Conservation (phyloP, 2,113 vertebrate species). For the Cathartes aura region DNA sequence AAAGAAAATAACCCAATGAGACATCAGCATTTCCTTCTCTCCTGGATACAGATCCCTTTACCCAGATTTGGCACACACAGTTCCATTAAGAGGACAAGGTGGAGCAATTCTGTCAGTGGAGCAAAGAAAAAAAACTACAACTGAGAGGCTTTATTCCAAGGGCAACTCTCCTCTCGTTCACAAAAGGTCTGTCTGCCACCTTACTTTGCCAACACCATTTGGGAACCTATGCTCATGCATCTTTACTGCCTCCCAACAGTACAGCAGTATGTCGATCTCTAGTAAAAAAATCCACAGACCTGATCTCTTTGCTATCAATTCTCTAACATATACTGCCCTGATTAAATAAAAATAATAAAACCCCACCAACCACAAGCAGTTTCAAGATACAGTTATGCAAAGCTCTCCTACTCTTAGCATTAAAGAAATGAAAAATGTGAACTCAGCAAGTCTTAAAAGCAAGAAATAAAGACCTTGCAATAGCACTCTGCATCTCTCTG, state of each 20-base stretch:
- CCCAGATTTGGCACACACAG: neutral
- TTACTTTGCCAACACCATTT: neutral
- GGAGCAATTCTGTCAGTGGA: neutral
- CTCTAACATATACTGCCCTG: neutral
- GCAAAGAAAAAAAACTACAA: neutral
- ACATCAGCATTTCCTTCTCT: neutral
- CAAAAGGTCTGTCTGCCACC: neutral
- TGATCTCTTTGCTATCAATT: neutral
- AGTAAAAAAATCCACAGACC: neutral
- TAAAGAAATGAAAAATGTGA: accelerated
- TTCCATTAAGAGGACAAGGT: neutral
- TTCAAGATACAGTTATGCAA: neutral
- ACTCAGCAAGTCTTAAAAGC: neutral
- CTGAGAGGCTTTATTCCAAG: neutral
- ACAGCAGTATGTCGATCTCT: neutral
- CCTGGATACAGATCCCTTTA: neutral
- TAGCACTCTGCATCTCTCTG: neutral
- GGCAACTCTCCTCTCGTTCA: neutral
- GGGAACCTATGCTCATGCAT: neutral
- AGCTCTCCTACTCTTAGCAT: neutral
- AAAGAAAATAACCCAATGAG: neutral
- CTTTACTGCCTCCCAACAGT: neutral
- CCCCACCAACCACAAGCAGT: neutral
- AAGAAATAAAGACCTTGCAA: neutral
- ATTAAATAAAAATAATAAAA: neutral